Base-by-base conservation (phyloP, 2,888 invertebrate genomes). In the Lapara coniferarum region DNA sequence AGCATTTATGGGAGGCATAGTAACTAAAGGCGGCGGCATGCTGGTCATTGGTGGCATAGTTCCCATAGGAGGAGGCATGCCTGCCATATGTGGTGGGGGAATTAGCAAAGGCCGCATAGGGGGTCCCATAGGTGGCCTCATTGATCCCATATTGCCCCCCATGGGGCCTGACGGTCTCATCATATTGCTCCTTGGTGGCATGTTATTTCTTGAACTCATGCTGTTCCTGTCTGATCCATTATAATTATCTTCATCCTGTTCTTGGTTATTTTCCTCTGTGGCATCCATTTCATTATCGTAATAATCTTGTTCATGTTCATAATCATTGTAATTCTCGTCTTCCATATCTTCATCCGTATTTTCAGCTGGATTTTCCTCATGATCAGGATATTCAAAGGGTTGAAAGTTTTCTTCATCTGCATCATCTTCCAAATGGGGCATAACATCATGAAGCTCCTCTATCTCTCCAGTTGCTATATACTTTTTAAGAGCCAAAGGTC, bases 381-480 rank as follows among this genome's bases (percentile, higher is more conserved):
- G 85, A 19, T 83, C 83, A 68, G 93, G 92, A 79, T 93, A 93
- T 80, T 92, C 91, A 86, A 92, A 93, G 68, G 92, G 93, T 76
- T 84, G 86, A 67, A 86, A 90, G 73, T 85, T 90, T 10, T 93
- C 92, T 71, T 92, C 94, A 80, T 93, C 93, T 49, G 95, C 95
- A 86, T 95, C 93, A 57, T 95, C 95, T 73, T 96, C 96, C 67
- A 95, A 89, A 73, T 96, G 95, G 5, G 97, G 96, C 89, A 97
- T 96, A 5, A 97, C 96, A 84, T 97, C 97, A 70, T 96, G 95
- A 52, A 97, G 85, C 81, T 97, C 97, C 82, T 97, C 97, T 74
- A 98, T 95, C 86, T 97, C 97, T 13, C 97, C 97, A 0, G 97
- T 96, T 76, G 96, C 96, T 51, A 97, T 96, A 77, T 96, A 96